Base-by-base conservation (phyloP, 2,888 invertebrate genomes). In the Drosophila prolongata region DNA sequence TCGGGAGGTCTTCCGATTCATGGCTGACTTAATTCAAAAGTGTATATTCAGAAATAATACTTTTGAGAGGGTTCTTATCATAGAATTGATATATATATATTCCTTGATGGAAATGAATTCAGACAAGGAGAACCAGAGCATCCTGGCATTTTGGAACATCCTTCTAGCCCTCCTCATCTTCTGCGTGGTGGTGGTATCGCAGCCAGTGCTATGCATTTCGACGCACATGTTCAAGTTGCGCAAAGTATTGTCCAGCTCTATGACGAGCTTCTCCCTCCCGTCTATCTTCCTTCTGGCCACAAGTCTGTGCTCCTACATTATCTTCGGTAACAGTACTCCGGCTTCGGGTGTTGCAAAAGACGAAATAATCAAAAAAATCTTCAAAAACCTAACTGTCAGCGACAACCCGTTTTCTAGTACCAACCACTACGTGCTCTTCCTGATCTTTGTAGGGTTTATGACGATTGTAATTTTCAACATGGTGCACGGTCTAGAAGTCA, bases 191-290 rank as follows among this genome's bases (percentile, higher is more conserved):
- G 95, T 97, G 42, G 96, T 97, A 0, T 96, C 96, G 72, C 95
- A 96, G 90, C 97, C 97, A 0, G 90, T 92, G 0, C 74, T 91
- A 3, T 94, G 94, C 8, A 93, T 97, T 76, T 96, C 97, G 4
- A 96, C 96, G 10, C 95, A 96, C 80, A 96, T 97, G 80, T 95
- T 96, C 19, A 97, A 97, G 96, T 93, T 97, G 71, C 95, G 95
- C 83, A 96, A 96, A 0, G 97, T 97, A 0, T 95, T 96, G 0
- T 94, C 94, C 89, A 97, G 96, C 83, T 97, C 97, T 90, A 94
- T 96, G 52, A 95, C 96, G 89, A 96, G 97, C 84, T 93, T 97
- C 11, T 92, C 95, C 0, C 95, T 96, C 93, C 97, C 97, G 89
- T 96, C 96, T 30, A 95, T 97, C 79, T 93, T 97, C 61, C 95